These are phyloP conservation scores for Magallana angulata DNA, from an alignment of 1,140 invertebrate genomes.

Conservation along the genomic window DNA sequence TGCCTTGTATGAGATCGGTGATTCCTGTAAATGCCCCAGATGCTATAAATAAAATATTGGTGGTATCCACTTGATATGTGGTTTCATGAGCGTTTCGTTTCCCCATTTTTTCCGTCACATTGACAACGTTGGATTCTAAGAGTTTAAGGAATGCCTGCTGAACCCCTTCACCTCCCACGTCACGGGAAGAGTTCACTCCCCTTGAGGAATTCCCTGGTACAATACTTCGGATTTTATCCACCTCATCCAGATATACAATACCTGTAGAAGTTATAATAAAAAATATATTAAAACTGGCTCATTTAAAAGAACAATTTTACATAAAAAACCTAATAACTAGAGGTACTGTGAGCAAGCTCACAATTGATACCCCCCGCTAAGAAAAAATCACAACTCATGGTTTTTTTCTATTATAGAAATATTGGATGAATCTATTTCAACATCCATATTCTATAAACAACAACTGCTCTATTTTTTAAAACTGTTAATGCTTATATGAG, in stretches of 20 bases:
- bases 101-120: conserved; percentile 88
- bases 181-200: conserved; percentile 95
- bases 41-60: conserved; percentile 99
- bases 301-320: no score
- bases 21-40: conserved; percentile 99
- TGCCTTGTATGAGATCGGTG: conserved; percentile 93
- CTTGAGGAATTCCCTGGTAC: conserved; percentile 82
- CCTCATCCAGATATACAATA: conserved; percentile 99
- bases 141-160: conserved; percentile 94
- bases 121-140: conserved; percentile 98
- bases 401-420: no score
- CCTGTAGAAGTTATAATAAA: conserved; percentile 78
- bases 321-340: no score
- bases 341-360: no score
- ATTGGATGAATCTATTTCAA: no score
- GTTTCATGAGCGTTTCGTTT: conserved; percentile 85
- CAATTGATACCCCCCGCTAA: no score
- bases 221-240: conserved; percentile 97
- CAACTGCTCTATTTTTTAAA: no score
- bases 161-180: conserved; percentile 98
- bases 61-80: conserved; percentile 98
- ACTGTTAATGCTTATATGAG: no score
- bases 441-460: no score
- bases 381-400: no score
- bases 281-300: no score